Conservation (phyloP, 2,888 invertebrate genomes). For the Nomada hirtipes region DNA sequence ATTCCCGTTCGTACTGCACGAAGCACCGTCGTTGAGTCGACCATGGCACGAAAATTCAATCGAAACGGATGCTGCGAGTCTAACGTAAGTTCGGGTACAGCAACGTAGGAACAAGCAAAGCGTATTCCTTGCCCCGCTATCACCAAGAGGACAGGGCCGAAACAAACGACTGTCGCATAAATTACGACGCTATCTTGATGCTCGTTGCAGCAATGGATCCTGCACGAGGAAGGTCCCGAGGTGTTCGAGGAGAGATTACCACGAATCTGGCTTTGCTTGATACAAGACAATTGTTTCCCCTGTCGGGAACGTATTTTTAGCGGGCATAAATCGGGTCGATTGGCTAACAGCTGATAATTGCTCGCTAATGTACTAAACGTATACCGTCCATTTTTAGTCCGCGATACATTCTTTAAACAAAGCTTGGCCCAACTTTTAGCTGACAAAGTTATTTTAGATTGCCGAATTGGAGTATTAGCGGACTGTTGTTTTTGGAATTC, state of each 20-base stretch:
- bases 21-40: background rate
- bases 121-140: slow-evolving; percentile 67
- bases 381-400: no score
- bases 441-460: no score
- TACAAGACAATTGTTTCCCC: slow-evolving; percentile 35
- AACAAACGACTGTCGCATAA: slow-evolving; percentile 76
- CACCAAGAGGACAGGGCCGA: slow-evolving; percentile 66
- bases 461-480: no score
- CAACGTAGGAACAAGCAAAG: slow-evolving; percentile 64
- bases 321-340: background rate
- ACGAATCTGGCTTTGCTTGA: slow-evolving; percentile 38
- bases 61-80: slow-evolving; percentile 30
- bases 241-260: slow-evolving; percentile 61
- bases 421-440: no score
- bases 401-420: no score
- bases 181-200: slow-evolving; percentile 74
- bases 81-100: slow-evolving; percentile 33
- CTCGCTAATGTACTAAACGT: background rate
- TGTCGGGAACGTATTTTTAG: background rate
- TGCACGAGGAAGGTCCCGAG: slow-evolving; percentile 45
- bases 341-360: background rate
- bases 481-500: no score
- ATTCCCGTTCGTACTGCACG: background rate
- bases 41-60: slow-evolving; percentile 54
- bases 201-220: slow-evolving; percentile 57